Evolutionary conservation across 2,888 invertebrate species (phyloP).

Genomic region (Auanema sp.): DNA sequence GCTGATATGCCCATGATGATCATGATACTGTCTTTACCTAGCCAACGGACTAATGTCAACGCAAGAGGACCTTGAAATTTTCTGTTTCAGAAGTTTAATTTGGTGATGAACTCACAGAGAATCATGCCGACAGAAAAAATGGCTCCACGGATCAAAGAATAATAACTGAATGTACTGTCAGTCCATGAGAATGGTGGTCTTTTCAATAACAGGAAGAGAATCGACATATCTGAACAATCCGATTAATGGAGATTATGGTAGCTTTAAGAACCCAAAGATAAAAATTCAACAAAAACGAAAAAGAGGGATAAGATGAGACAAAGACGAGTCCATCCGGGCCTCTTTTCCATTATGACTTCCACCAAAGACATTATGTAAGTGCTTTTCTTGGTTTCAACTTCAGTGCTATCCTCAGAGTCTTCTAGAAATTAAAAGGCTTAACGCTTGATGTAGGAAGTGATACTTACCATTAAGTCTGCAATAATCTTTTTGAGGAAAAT

Average conservation of each 20-base stretch:
- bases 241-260: not conserved
- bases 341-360: slow-evolving; percentile 35
- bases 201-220: slow-evolving; percentile 51
- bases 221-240: slow-evolving; percentile 40
- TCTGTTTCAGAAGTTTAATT: not conserved
- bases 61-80: slow-evolving; percentile 38
- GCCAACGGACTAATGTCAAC: slow-evolving; percentile 32
- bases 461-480: slow-evolving; percentile 13
- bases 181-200: slow-evolving; percentile 55
- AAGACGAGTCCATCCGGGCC: slow-evolving; percentile 54
- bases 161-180: slow-evolving; percentile 50
- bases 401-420: not conserved
- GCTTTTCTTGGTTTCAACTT: not conserved
- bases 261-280: slow-evolving; percentile 42
- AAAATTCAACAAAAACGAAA: slow-evolving; percentile 56
- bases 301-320: slow-evolving; percentile 50
- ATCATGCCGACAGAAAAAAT: slow-evolving; percentile 39
- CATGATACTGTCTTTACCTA: slow-evolving; percentile 55
- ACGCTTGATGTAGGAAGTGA: not conserved
- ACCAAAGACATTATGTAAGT: not conserved
- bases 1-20: slow-evolving; percentile 41
- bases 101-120: slow-evolving; percentile 20
- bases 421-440: not conserved
- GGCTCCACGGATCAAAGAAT: slow-evolving; percentile 27
- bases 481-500: slow-evolving; percentile 29